Percentiles rank a stretch among this genome's conserved stretches.
These are phyloP conservation scores for Globia sparganii DNA, from an alignment of 2,888 invertebrate genomes.

Conservation along the genomic window DNA sequence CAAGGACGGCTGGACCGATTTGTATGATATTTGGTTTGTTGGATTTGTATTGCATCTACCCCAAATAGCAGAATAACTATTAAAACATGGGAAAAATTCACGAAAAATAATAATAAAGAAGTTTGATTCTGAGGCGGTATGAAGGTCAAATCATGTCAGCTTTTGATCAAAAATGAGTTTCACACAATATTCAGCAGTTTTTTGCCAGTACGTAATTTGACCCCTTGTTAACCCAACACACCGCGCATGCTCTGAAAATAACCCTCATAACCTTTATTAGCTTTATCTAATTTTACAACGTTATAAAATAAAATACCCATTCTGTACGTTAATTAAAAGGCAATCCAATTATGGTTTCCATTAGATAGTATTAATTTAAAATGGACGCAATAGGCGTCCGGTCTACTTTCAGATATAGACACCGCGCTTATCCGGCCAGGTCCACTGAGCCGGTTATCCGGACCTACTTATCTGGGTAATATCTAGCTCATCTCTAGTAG, in stretches of 20 bases:
- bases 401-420: conserved; percentile 69
- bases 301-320: conserved; percentile 29
- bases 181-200: background rate
- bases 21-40: background rate
- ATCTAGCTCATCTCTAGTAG: conserved; percentile 34
- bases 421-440: conserved; percentile 66
- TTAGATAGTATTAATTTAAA: conserved; percentile 45
- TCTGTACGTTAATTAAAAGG: conserved; percentile 40
- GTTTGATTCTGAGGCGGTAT: background rate
- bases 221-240: background rate
- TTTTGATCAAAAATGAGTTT: background rate
- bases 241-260: background rate
- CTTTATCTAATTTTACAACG: conserved; percentile 27
- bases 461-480: conserved; percentile 42
- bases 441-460: conserved; percentile 66
- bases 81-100: background rate
- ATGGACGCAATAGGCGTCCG: conserved; percentile 48
- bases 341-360: conserved; percentile 48
- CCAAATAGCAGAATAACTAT: background rate
- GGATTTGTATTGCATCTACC: background rate
- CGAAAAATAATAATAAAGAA: background rate
- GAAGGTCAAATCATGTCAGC: background rate
- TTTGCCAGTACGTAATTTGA: background rate
- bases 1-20: background rate
- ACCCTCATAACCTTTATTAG: conserved; percentile 15